Base-by-base conservation (phyloP, 2,888 invertebrate species). In the Notocelia uddmanniana region DNA sequence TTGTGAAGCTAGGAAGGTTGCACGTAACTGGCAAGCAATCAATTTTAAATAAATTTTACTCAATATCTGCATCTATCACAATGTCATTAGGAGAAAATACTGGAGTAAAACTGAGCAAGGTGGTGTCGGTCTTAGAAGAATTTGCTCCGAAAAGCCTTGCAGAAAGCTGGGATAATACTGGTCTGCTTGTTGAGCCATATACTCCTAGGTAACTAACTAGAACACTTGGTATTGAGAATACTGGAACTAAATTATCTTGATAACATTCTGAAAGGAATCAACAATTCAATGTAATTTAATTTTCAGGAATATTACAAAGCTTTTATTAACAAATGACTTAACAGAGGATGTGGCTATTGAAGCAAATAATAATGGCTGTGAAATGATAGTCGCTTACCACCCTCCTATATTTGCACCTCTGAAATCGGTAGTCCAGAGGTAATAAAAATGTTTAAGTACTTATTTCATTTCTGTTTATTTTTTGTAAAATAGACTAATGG, bases 141-240 rank as follows among this genome's bases (percentile, higher is more conserved):
- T 96, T 96, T 89, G 97, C 98, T 0, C 95, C 97, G 10, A 86
- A 95, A 41, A 87, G 92, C 1, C 89, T 97, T 15, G 97, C 98
- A 3, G 98, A 97, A 80, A 95, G 94, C 66, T 99, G 99, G 99
- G 99, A 99, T 85, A 99, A 99, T 90, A 98, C 98, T 64, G 99
- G 99, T 0, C 92, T 99, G 1, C 91, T 99, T 31, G 95, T 99
- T 13, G 97, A 99, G 84, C 98, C 98, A 0, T 90, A 90, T 31
- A 92, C 94, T 31, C 89, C 94, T 57, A 94, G 92, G 95, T 94
- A 76, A 67, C 41, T 15, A 1, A 41, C 1, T 41, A 41, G 15
- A 45, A 45, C n/a, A 41, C 15, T 45, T 45, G 6, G 15, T 41
- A 41, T 41, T 26, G 6, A 45, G n/a, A 1, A 45, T 45, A 3